phyloP scores from a whole-genome alignment of 2,113 vertebrate species.

The Psephotus haematonotus region DNA sequence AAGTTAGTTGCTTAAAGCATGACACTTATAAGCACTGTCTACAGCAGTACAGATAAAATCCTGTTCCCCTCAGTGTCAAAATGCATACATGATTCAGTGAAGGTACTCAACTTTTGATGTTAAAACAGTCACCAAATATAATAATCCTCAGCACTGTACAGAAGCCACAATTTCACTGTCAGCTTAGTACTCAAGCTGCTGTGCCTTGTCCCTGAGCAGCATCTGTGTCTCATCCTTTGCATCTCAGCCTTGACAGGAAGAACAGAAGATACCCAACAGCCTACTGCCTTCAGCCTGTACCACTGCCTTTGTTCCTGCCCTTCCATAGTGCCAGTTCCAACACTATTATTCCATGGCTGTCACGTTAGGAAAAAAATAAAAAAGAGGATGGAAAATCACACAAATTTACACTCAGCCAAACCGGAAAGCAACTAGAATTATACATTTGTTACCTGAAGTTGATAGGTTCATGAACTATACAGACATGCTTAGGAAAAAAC shows the following conservation, averaged over 20 bases:
- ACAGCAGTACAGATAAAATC: not conserved
- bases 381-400: not conserved
- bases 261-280: not conserved
- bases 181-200: not conserved
- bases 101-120: not conserved
- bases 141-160: accelerated
- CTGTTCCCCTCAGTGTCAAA: not conserved
- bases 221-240: not conserved
- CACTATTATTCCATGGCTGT: not conserved
- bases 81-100: not conserved
- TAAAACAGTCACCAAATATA: not conserved
- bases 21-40: not conserved
- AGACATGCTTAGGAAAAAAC: not conserved
- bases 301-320: not conserved
- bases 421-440: not conserved
- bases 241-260: not conserved
- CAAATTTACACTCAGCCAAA: not conserved
- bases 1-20: not conserved
- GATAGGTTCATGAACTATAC: not conserved
- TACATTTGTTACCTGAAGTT: not conserved
- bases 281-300: not conserved
- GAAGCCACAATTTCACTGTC: not conserved
- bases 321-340: not conserved
- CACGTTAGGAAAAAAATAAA: not conserved
- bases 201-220: not conserved